These are phyloP conservation scores for Mesoligia furuncula DNA, from an alignment of 2,888 invertebrate species.

Conservation along the genomic window DNA sequence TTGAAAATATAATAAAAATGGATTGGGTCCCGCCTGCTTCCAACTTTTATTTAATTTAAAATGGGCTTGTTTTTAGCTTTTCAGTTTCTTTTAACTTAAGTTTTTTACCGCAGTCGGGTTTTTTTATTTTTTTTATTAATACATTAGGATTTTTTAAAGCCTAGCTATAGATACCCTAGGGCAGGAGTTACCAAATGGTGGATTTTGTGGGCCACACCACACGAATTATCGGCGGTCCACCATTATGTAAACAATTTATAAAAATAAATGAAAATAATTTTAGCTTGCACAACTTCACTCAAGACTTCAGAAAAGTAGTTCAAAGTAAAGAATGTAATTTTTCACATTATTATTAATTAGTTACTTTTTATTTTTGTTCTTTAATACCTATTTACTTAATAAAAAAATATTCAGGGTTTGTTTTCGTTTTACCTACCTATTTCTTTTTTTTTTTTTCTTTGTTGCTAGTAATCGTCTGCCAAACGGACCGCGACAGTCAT, in stretches of 20 bases:
- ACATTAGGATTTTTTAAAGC: not conserved
- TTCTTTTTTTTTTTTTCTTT: not conserved
- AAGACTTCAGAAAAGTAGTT: not conserved
- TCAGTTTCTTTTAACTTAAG: too few species aligned
- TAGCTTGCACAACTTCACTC: not conserved
- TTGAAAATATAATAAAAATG: too few species aligned
- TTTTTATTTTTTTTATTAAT: too few species aligned
- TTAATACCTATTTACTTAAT: not conserved
- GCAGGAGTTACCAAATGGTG: not conserved
- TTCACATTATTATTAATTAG: not conserved
- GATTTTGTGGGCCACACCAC: too few species aligned
- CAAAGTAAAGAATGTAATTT: not conserved
- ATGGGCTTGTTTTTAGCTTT: too few species aligned
- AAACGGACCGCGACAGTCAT: not conserved
- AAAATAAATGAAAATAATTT: not conserved
- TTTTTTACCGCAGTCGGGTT: too few species aligned
- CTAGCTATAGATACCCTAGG: not conserved
- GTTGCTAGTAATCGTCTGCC: not conserved
- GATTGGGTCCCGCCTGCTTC: too few species aligned
- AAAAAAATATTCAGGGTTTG: not conserved
- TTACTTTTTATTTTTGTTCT: not conserved
- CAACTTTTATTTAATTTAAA: too few species aligned
- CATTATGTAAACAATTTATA: not conserved
- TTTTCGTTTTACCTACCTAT: not conserved
- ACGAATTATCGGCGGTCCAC: too few species aligned